Evolutionary conservation across 2,888 invertebrate species (phyloP).

Genomic region (Cheilosia urbana): DNA sequence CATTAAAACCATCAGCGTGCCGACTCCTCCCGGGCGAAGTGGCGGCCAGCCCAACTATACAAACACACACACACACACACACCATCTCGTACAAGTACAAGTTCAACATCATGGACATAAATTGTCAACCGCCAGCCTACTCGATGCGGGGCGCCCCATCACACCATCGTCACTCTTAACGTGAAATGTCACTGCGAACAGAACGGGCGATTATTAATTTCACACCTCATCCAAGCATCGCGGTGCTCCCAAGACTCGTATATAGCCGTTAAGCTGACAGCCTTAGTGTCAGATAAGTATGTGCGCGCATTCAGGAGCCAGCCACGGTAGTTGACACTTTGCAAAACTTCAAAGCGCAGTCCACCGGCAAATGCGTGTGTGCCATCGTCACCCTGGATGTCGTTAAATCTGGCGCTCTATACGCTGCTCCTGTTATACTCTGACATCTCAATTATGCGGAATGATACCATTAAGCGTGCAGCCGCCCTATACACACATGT

Average conservation of each 20-base stretch:
- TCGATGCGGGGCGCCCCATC: conserved; percentile 22
- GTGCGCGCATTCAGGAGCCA: conserved; percentile 55
- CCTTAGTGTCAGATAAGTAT: conserved; percentile 67
- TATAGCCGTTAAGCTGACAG: conserved; percentile 69
- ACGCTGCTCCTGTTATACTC: conserved; percentile 58
- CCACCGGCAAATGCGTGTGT: conserved; percentile 44
- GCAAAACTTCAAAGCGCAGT: conserved; percentile 45
- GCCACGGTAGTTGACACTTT: conserved; percentile 62
- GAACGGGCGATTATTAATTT: conserved; percentile 72
- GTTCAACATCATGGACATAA: conserved; percentile 47
- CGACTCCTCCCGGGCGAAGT: not conserved
- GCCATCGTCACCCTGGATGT: conserved; percentile 70
- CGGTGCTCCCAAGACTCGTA: conserved; percentile 32
- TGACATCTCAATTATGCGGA: conserved; percentile 76
- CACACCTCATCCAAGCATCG: conserved; percentile 65
- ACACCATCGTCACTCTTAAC: conserved; percentile 54
- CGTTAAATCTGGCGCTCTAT: conserved; percentile 45
- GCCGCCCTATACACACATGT: conserved; percentile 50
- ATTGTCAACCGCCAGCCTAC: conserved; percentile 60
- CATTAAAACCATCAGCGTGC: conserved; percentile 6
- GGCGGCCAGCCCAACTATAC: not conserved
- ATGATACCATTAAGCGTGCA: conserved; percentile 66
- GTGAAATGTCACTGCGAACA: conserved; percentile 70
- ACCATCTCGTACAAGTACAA: not conserved
- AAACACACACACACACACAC: too few relatives aligned